phyloP scores from a whole-genome alignment of 1,140 invertebrate species.

The Notospermus geniculatus region DNA sequence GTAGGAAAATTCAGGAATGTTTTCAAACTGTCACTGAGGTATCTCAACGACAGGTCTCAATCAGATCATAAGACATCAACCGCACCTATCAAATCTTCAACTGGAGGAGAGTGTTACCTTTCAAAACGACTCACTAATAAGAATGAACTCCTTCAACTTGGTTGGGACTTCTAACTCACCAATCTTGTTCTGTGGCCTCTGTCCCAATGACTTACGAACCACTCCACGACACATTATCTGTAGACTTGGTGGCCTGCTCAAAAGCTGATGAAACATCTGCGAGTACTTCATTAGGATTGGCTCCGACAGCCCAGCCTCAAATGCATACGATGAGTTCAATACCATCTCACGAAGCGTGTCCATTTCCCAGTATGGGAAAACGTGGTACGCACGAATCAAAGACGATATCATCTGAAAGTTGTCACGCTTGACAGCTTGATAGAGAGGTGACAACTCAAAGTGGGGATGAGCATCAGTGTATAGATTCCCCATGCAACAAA shows the following conservation, averaged over 20 bases:
- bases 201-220: slow-evolving; percentile 32
- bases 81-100: no score
- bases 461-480: slow-evolving; percentile 49
- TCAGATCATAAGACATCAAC: no score
- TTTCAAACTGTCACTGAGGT: no score
- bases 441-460: slow-evolving; percentile 49
- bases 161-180: slow-evolving; percentile 30
- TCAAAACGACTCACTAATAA: slow-evolving; percentile 27
- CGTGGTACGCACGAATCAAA: slow-evolving; percentile 38
- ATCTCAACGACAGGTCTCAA: no score
- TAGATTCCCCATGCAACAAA: slow-evolving; percentile 41
- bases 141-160: slow-evolving; percentile 41
- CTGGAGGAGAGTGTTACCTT: no score
- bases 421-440: slow-evolving; percentile 43
- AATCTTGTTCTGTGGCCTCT: slow-evolving; percentile 28
- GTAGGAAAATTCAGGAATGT: no score
- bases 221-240: slow-evolving; percentile 34
- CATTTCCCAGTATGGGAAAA: slow-evolving; percentile 27
- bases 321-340: slow-evolving; percentile 23
- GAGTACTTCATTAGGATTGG: slow-evolving; percentile 33
- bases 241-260: slow-evolving; percentile 31
- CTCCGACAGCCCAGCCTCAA: slow-evolving; percentile 30
- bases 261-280: slow-evolving; percentile 27
- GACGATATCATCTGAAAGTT: slow-evolving; percentile 42
- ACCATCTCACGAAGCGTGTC: slow-evolving; percentile 34